Base-by-base conservation (phyloP, 30 jellyfish, hydroid and myxozoan genomes). In the Haliclystus octoradiatus region DNA sequence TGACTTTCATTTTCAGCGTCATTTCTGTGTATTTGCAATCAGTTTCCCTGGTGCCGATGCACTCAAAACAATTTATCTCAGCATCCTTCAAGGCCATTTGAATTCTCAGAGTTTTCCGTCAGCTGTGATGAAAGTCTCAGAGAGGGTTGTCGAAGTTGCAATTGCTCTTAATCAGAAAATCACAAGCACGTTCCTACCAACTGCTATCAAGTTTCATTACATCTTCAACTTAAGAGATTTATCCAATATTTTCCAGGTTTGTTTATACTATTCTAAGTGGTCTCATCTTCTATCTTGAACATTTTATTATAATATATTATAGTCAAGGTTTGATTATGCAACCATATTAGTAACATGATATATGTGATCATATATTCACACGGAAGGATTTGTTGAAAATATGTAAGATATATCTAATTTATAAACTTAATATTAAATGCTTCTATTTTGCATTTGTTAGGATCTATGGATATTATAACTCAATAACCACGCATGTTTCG, bases 41-140 rank as follows among this genome's bases (percentile, higher is more conserved):
- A 89, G 98, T 72, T 89, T 89, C 69, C 98, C 98, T n/a, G 95
- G 98, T 9, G 93, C 91, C 3, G 98, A 89, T 49, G 98, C 98
- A 13, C 50, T 89, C 69, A 89, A 81, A 68, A 80, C 98, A 1
- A 89, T 89, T 47, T 89, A 89, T 34, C 76, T 70, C 65, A 89
- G 85, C 77, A 89, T 89, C 66, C 78, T 89, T 35, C 61, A 52
- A 49, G 95, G 95, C 0, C 98, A 89, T 50, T 47, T 89, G 15
- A 77, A 90, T 14, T 35, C 63, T 1, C 86, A 69, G 13, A 79
- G 77, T 29, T 49, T 89, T 13, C 51, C 76, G 12, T 61, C 75
- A 22, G 95, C 98, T 24, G 84, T 81, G 12, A 65, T 34, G 35
- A 89, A 89, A 68, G 7, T 82, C n/a, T 63, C 93, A 22, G 98